phyloP scores from a whole-genome alignment of 1,140 invertebrate genomes.

The Trichonephila inaurata region DNA sequence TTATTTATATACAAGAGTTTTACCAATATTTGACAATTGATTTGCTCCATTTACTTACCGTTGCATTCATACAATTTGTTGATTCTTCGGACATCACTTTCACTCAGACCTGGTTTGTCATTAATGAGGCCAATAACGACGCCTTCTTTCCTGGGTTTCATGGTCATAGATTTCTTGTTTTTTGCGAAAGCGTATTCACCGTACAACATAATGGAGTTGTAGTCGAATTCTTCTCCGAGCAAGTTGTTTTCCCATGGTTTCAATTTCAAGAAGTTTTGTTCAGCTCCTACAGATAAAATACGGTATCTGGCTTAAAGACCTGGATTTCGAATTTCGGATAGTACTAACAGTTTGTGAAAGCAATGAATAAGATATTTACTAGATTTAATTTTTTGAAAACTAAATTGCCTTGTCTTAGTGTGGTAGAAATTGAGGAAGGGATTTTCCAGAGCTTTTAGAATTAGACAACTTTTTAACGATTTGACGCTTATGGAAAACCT shows the following conservation, averaged over 20 bases:
- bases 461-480: too few species aligned
- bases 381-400: too few species aligned
- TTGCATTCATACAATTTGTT: slow-evolving; percentile 76
- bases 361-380: too few species aligned
- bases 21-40: too few species aligned
- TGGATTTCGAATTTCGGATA: not conserved
- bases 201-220: slow-evolving; percentile 78
- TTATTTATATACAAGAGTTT: too few species aligned
- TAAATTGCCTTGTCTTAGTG: too few species aligned
- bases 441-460: too few species aligned
- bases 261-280: slow-evolving; percentile 71
- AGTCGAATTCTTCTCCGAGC: slow-evolving; percentile 75
- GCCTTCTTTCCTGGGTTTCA: slow-evolving; percentile 65
- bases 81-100: slow-evolving; percentile 74
- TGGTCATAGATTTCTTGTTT: slow-evolving; percentile 69
- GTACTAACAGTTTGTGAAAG: not conserved
- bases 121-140: slow-evolving; percentile 70
- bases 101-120: slow-evolving; percentile 73
- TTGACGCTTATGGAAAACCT: too few species aligned
- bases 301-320: too few species aligned
- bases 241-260: slow-evolving; percentile 72
- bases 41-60: slow-evolving; percentile 39
- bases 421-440: too few species aligned
- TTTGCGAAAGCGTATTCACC: slow-evolving; percentile 77
- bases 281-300: slow-evolving; percentile 26